Evolutionary conservation across 2,888 invertebrate genomes (phyloP).

Genomic region (Leptinotarsa tumamoca): DNA sequence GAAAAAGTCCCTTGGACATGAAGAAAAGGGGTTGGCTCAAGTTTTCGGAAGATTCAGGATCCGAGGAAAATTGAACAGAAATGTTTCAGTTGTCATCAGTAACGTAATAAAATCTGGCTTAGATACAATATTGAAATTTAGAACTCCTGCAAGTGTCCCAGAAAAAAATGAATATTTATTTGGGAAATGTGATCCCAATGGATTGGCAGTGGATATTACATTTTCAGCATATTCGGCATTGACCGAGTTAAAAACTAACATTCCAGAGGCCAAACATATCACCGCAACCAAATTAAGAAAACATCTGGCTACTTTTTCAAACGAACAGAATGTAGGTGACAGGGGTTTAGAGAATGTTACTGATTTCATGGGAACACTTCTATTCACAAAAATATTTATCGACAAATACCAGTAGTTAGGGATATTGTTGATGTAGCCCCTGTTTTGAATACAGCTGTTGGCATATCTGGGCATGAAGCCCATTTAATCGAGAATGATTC

Average conservation of each 20-base stretch:
- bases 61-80: background rate
- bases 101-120: background rate
- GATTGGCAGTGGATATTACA: conserved; percentile 8
- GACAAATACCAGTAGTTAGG: conserved; percentile 13
- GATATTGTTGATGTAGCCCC: conserved; percentile 15
- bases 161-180: conserved; percentile 8
- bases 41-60: conserved; percentile 16
- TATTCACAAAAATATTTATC: conserved; percentile 16
- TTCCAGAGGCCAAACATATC: conserved; percentile 1
- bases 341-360: conserved; percentile 13
- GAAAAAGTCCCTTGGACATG: conserved; percentile 7
- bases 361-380: conserved; percentile 9
- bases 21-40: conserved; percentile 1
- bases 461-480: background rate
- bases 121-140: background rate
- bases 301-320: conserved; percentile 15
- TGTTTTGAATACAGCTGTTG: conserved; percentile 13
- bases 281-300: conserved; percentile 13
- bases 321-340: conserved; percentile 16
- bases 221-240: conserved; percentile 2
- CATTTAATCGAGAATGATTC: conserved; percentile 4
- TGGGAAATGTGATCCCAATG: conserved; percentile 6
- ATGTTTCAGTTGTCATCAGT: conserved; percentile 3
- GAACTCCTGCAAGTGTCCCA: conserved; percentile 1
- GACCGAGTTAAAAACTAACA: conserved; percentile 4